These are phyloP conservation scores for Nezara viridula DNA, from an alignment of 2,888 invertebrate species.

Conservation along the genomic window DNA sequence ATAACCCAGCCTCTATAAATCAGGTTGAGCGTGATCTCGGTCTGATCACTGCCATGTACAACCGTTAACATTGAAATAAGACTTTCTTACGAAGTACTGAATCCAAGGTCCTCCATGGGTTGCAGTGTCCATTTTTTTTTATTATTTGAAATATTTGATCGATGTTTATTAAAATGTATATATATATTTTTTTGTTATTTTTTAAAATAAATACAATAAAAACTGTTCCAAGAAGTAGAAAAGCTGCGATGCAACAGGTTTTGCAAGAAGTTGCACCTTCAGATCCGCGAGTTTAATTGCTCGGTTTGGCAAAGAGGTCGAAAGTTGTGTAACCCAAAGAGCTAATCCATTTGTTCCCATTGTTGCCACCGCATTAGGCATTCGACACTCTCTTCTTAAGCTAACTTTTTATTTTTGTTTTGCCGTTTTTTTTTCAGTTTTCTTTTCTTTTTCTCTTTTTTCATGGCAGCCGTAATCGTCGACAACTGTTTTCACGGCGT, in stretches of 20 bases:
- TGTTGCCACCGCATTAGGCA: not conserved
- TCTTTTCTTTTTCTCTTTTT: not conserved
- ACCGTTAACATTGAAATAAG: no score
- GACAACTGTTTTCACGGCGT: not conserved
- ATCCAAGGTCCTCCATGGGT: no score
- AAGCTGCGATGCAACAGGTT: not conserved
- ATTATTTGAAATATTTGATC: no score
- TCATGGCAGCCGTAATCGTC: not conserved
- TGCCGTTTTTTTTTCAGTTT: not conserved
- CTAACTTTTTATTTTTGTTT: not conserved
- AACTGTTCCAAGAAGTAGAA: no score
- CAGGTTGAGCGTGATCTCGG: no score
- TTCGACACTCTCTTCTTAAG: not conserved
- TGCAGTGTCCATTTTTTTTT: no score
- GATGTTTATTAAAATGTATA: no score
- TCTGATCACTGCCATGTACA: no score
- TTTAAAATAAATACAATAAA: no score
- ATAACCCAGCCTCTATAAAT: no score
- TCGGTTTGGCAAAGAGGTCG: not conserved
- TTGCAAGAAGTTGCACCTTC: not conserved
- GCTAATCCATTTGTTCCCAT: conserved; percentile 26
- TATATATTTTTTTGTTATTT: no score
- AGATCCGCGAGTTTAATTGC: not conserved
- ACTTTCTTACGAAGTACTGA: no score
- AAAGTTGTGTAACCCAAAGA: conserved; percentile 1